phyloP scores from a whole-genome alignment of 2,113 vertebrate species.

The Tilapia sparmanii region DNA sequence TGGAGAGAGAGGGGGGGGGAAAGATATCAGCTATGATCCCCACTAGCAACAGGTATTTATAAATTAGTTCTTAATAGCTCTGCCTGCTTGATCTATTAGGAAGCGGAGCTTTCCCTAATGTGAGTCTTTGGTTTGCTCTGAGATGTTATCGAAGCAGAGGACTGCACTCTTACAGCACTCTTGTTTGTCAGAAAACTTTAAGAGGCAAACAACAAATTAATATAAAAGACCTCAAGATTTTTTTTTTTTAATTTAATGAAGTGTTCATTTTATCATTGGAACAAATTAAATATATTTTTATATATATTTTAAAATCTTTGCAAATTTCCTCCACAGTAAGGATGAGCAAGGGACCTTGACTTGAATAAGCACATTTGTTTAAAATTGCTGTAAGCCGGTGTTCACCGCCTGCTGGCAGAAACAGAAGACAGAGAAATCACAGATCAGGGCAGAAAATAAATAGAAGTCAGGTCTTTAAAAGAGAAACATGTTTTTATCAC shows the following conservation, averaged over 20 bases:
- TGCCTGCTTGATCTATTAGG: not conserved
- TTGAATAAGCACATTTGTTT: not conserved
- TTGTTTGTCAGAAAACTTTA: not conserved
- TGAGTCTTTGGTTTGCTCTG: not conserved
- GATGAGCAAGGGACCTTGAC: not conserved
- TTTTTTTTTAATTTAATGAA: not conserved
- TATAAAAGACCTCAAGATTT: not conserved
- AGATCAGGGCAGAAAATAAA: not conserved
- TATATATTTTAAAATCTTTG: not conserved
- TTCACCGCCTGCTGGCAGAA: not conserved
- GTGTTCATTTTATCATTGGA: not conserved
- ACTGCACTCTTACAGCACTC: not conserved
- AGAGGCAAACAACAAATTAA: not conserved
- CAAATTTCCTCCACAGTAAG: not conserved
- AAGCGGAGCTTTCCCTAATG: not conserved
- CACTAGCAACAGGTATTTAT: constrained; percentile 17
- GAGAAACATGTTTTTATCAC: not conserved
- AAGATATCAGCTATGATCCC: not conserved
- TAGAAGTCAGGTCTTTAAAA: not conserved
- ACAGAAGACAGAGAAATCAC: not conserved
- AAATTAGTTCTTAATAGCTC: not conserved
- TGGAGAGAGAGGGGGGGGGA: fast-evolving
- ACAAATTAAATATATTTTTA: not conserved
- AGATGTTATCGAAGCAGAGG: not conserved
- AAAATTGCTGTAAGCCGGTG: not conserved